These are phyloP conservation scores for Agrotis ipsilon DNA, from an alignment of 2,888 invertebrate genomes.

Conservation along the genomic window DNA sequence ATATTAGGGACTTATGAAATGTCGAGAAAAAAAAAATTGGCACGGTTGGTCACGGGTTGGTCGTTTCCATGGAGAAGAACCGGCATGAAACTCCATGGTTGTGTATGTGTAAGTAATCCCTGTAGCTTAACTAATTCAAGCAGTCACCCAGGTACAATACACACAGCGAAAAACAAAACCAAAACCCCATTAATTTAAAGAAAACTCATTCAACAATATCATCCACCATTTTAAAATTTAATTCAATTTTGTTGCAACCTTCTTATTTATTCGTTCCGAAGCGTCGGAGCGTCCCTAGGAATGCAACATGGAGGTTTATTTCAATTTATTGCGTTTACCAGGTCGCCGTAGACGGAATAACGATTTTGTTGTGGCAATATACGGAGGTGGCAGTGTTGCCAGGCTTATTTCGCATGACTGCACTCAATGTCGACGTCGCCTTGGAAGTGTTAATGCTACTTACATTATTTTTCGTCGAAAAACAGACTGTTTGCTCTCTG, in stretches of 20 bases:
- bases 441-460: constrained; percentile 35
- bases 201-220: constrained; percentile 6
- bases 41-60: no score
- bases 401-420: constrained; percentile 50
- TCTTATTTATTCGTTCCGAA: constrained; percentile 57
- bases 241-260: constrained; percentile 33
- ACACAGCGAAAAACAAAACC: not conserved
- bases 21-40: no score
- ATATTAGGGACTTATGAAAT: no score
- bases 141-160: not conserved
- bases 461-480: constrained; percentile 26
- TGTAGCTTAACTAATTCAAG: not conserved
- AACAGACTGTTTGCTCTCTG: not conserved
- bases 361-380: constrained; percentile 63
- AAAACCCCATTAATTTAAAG: not conserved
- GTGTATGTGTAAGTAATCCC: no score
- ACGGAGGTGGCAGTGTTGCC: constrained; percentile 29
- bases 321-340: constrained; percentile 67
- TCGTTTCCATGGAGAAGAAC: no score
- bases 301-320: constrained; percentile 65
- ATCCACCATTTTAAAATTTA: constrained; percentile 14
- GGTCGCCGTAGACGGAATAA: constrained; percentile 54
- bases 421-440: not conserved
- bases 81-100: no score
- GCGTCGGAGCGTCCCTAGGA: constrained; percentile 50